Evolutionary conservation across 1,140 invertebrate species (phyloP).

Genomic region (Trypoxylus dichotomus): DNA sequence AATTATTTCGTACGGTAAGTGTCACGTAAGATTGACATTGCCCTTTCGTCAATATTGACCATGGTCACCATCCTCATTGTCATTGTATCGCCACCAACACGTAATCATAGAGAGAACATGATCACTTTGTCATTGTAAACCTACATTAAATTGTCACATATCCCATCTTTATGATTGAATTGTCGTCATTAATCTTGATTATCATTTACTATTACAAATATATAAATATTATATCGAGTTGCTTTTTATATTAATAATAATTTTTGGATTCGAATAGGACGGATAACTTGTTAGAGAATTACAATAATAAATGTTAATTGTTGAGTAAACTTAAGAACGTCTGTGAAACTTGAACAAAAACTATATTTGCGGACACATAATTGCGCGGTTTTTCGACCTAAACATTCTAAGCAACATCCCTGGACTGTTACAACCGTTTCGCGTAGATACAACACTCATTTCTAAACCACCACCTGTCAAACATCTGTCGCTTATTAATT

Average conservation of each 20-base stretch:
- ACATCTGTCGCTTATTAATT: slow-evolving; percentile 15
- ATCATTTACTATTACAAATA: slow-evolving; percentile 10
- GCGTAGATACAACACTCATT: too few species aligned
- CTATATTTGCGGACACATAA: slow-evolving; percentile 22
- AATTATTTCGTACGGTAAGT: too few species aligned
- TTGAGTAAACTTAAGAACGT: slow-evolving; percentile 38
- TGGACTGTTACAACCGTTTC: not conserved
- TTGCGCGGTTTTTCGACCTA: not conserved
- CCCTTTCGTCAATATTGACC: not conserved
- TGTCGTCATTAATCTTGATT: slow-evolving; percentile 1
- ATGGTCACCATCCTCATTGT: slow-evolving; percentile 31
- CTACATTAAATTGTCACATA: slow-evolving; percentile 34
- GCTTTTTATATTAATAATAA: slow-evolving; percentile 42
- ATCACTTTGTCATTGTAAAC: slow-evolving; percentile 18
- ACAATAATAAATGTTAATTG: slow-evolving; percentile 44
- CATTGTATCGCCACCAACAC: slow-evolving; percentile 36
- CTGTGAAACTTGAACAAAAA: slow-evolving; percentile 22
- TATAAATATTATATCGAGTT: slow-evolving; percentile 36
- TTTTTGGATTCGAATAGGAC: slow-evolving; percentile 39
- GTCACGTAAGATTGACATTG: not conserved
- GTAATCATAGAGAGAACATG: slow-evolving; percentile 7
- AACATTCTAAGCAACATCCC: slow-evolving; percentile 18
- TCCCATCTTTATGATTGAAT: slow-evolving; percentile 36
- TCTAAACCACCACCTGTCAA: slow-evolving; percentile 12
- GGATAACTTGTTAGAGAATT: slow-evolving; percentile 41